These are phyloP conservation scores for Hyposoter didymator DNA, from an alignment of 2,888 invertebrate genomes.

Conservation along the genomic window DNA sequence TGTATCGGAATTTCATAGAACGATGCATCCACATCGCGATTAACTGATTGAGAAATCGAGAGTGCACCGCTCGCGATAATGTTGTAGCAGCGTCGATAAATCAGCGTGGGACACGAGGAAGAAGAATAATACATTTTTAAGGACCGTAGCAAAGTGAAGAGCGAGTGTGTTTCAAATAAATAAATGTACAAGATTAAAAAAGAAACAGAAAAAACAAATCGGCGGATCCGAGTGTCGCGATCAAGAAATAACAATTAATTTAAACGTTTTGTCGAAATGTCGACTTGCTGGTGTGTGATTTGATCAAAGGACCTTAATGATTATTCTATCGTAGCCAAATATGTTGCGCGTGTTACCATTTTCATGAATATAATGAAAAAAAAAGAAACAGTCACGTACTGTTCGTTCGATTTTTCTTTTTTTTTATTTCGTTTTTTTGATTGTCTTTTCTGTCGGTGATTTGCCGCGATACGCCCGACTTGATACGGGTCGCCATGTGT, in stretches of 20 bases:
- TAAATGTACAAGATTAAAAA: conserved; percentile 23
- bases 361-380: conserved; percentile 40
- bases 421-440: conserved; percentile 13
- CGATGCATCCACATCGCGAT: conserved; percentile 45
- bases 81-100: conserved; percentile 27
- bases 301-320: conserved; percentile 63
- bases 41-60: conserved; percentile 38
- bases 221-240: conserved; percentile 21
- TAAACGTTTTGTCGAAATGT: conserved; percentile 55
- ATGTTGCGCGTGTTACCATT: conserved; percentile 62
- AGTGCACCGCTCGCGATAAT: conserved; percentile 64
- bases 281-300: conserved; percentile 57
- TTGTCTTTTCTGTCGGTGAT: conserved; percentile 22
- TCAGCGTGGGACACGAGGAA: conserved; percentile 24
- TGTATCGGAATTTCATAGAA: conserved; percentile 32
- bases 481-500: conserved; percentile 49
- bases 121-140: conserved; percentile 41
- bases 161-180: conserved; percentile 60
- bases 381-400: neutral
- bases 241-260: conserved; percentile 30
- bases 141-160: conserved; percentile 59
- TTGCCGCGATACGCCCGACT: conserved; percentile 37
- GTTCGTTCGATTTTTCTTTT: conserved; percentile 7
- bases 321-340: conserved; percentile 39
- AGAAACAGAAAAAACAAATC: conserved; percentile 20